Base-by-base conservation (phyloP, 2,797 vertebrate genomes). In the Heliangelus exortis region DNA sequence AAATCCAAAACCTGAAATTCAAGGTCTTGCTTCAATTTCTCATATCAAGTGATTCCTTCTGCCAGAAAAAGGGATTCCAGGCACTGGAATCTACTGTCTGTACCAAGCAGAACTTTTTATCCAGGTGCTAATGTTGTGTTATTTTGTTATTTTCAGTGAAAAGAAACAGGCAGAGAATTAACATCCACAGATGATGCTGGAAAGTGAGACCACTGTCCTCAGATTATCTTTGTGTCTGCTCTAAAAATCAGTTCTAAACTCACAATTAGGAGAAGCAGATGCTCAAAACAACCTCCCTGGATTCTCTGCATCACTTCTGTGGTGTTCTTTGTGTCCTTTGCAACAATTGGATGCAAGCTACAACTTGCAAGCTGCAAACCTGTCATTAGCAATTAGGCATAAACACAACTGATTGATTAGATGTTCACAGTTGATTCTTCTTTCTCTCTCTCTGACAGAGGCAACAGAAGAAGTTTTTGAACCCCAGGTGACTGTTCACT, bases 321-420 rank as follows among this genome's bases (percentile, higher is more conserved):
- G 8, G 7, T 73, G 74, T 53, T 83, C 34, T 54, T 43, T 61
- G 10, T 67, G 65, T 77, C 45, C 53, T 90, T 76, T 84, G 26
- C 33, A 67, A 50, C 15, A 50, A 55, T 0, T 34, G 36, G 47
- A 65, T 61, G 31, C 7, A 66, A 76, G 45, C 13, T 43, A 9
- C 15, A 33, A 41, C 57, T 87, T 34, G 34, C 34, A 34, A 34
- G 34, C 34, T 34, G 34, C 34, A 95, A 83, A 77, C 8, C 28
- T 94, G 75, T 57, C 53, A 65, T 62, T 67, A 59, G 15, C 25
- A 85, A 92, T 95, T 92, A 94, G 15, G 11, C 15, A 31, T 53
- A 87, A 69, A 59, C 11, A 18, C 0, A 0, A 63, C 75, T 77
- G 68, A 94, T 77, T 57, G 61, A 71, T 90, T 74, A 85, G 69